phyloP scores from a whole-genome alignment of 2,888 invertebrate genomes.

The Balanococcus diminutus region DNA sequence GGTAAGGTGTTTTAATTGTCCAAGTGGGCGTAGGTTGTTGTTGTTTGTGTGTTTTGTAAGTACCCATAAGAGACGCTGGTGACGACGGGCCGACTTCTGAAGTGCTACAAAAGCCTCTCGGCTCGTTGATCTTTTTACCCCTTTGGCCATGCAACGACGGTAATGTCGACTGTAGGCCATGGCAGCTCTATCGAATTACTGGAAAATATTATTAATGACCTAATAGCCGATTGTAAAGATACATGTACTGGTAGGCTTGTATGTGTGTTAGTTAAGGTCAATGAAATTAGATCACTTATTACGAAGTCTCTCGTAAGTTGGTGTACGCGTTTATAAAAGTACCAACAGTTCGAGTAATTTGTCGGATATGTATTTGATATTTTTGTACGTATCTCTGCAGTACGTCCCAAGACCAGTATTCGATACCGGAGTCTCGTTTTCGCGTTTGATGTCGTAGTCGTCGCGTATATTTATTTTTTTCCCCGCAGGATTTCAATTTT shows the following conservation, averaged over 20 bases:
- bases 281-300: slow-evolving; percentile 41
- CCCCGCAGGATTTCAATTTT: background rate
- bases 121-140: background rate
- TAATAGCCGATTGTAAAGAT: slow-evolving; percentile 11
- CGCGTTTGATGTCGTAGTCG: too few relatives aligned
- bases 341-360: background rate
- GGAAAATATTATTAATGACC: slow-evolving; percentile 41
- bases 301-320: background rate
- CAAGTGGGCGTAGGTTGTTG: slow-evolving; percentile 6
- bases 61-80: background rate
- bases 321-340: background rate
- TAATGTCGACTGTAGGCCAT: slow-evolving; percentile 11
- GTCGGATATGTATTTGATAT: background rate
- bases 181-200: slow-evolving; percentile 25
- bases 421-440: too few relatives aligned
- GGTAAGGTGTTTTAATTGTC: slow-evolving; percentile 23
- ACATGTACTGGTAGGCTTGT: background rate
- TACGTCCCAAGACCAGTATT: too few relatives aligned
- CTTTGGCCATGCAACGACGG: slow-evolving; percentile 24
- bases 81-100: background rate
- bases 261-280: slow-evolving; percentile 1
- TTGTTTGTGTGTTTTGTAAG: background rate
- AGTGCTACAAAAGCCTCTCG: background rate
- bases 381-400: too few relatives aligned
- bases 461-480: too few relatives aligned